A percentile compares a stretch with the other conserved stretches of the same genome.
Evolutionary conservation across 2,797 vertebrate genomes (phyloP).

Genomic region (Gastrophryne carolinensis): DNA sequence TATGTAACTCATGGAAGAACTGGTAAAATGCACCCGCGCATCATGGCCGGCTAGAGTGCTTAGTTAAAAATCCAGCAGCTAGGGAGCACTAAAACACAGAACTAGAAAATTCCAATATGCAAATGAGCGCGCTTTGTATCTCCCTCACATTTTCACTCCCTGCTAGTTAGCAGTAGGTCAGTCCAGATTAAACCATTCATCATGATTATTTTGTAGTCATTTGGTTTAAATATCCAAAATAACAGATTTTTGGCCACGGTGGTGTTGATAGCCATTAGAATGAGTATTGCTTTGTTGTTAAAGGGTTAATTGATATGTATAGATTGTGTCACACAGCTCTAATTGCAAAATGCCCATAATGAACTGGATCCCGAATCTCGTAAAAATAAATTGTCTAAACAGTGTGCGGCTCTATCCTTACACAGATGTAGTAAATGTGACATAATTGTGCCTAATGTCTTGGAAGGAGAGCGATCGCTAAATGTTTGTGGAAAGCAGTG

Average conservation of each 20-base stretch:
- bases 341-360: too few relatives aligned
- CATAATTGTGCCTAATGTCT: neutral
- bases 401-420: neutral
- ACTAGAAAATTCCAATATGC: neutral
- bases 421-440: neutral
- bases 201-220: neutral
- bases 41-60: neutral
- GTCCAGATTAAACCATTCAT: conserved; percentile 8
- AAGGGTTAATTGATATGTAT: neutral
- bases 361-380: neutral
- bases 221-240: neutral
- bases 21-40: neutral
- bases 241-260: neutral
- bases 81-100: neutral
- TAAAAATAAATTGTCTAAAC: neutral
- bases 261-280: neutral
- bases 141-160: neutral
- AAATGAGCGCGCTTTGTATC: neutral
- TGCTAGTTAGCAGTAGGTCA: conserved; percentile 15
- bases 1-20: neutral
- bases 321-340: neutral
- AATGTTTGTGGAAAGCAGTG: neutral
- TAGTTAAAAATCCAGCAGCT: neutral
- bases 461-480: neutral
- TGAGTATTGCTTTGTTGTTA: neutral